These are phyloP conservation scores for Trachelipus rathkii DNA, from an alignment of 1,140 invertebrate genomes.

Conservation along the genomic window DNA sequence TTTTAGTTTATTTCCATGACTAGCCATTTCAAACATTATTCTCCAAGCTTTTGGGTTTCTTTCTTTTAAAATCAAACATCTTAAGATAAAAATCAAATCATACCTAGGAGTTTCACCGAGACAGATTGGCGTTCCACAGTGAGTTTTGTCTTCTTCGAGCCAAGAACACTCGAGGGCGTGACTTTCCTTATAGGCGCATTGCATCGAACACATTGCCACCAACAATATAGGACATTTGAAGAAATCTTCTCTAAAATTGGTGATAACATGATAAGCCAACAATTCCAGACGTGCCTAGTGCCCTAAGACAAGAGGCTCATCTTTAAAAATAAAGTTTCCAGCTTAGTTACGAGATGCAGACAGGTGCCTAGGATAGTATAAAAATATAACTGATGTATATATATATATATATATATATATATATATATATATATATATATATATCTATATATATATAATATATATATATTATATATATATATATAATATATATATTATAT, in stretches of 20 bases:
- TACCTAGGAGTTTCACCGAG: constrained; percentile 33
- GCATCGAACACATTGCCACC: constrained; percentile 66
- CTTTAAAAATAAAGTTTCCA: constrained; percentile 68
- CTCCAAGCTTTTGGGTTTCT: constrained; percentile 33
- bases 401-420: too few relatives aligned
- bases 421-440: too few relatives aligned
- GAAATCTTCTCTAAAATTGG: constrained; percentile 26
- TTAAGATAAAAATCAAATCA: constrained; percentile 39
- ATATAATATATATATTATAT: too few relatives aligned
- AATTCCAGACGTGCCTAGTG: constrained; percentile 47
- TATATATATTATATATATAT: too few relatives aligned
- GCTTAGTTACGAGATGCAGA: constrained; percentile 64
- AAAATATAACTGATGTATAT: too few relatives aligned
- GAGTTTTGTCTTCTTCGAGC: constrained; percentile 32
- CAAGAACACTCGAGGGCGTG: constrained; percentile 38
- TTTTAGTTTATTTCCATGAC: constrained; percentile 28
- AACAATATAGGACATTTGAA: constrained; percentile 56
- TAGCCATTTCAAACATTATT: constrained; percentile 30
- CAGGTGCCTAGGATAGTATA: constrained; percentile 57
- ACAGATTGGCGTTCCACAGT: constrained; percentile 20
- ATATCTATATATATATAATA: too few relatives aligned
- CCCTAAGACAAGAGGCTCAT: constrained; percentile 66
- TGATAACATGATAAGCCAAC: constrained; percentile 38
- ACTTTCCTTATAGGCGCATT: constrained; percentile 53
- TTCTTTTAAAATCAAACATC: constrained; percentile 31